Percentiles rank a stretch among this genome's conserved stretches.
Evolutionary conservation across 2,888 invertebrate species (phyloP).

Genomic region (Trissonchulus latispiculum): DNA sequence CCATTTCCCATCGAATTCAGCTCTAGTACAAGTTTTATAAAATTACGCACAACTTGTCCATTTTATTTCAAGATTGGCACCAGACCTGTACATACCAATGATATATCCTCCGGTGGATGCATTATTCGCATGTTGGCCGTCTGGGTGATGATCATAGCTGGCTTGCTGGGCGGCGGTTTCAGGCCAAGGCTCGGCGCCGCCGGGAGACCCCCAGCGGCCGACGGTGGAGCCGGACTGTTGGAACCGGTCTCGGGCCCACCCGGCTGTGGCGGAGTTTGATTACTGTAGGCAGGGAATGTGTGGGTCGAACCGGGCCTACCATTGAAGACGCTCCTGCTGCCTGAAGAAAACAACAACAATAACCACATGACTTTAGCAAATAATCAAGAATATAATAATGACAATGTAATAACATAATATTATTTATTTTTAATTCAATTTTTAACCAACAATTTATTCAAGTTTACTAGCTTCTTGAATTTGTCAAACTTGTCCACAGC

Average conservation of each 20-base stretch:
- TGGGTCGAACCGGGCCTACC: constrained; percentile 20
- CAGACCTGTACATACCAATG: constrained; percentile 54
- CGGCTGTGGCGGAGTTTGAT: constrained; percentile 18
- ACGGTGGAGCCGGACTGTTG: background rate
- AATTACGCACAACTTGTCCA: background rate
- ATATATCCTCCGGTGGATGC: constrained; percentile 85
- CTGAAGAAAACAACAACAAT: too few relatives aligned
- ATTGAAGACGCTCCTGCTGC: too few relatives aligned
- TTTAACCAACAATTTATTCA: too few relatives aligned
- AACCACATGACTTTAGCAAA: too few relatives aligned
- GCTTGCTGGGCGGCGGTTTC: background rate
- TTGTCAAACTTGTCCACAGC: too few relatives aligned
- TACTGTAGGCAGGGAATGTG: constrained; percentile 11
- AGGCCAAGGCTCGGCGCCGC: background rate
- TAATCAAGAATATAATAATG: too few relatives aligned
- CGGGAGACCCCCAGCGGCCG: constrained; percentile 11
- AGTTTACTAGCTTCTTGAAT: too few relatives aligned
- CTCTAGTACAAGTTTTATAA: background rate
- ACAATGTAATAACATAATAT: too few relatives aligned
- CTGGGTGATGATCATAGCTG: constrained; percentile 7
- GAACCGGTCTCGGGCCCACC: background rate
- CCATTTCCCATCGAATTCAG: too few relatives aligned
- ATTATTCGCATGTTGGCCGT: constrained; percentile 58
- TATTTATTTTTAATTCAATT: too few relatives aligned
- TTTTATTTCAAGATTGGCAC: background rate